Evolutionary conservation across 2,797 vertebrate species (phyloP), one percentile per base, ranked within the genome.

Genomic region (Salarias fasciatus): DNA sequence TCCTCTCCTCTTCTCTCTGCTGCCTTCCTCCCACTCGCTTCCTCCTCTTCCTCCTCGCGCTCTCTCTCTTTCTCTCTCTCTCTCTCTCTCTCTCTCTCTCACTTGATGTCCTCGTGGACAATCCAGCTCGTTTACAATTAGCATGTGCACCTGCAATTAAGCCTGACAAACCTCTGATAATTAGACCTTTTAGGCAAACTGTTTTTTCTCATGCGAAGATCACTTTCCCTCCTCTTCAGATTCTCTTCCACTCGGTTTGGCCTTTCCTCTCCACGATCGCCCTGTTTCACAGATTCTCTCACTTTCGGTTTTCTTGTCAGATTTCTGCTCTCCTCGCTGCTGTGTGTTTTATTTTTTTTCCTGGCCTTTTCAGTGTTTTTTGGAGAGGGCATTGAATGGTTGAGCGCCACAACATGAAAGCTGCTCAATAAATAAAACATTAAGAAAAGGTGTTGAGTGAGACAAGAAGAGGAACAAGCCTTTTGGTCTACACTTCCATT

Each of bases 71-170:
- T 82, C 84, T 88, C 78, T 77, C 84, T 43, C 31, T 15, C 49
- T 58, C 43, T 59, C 36, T 58, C 28, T 66, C 15, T 24, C 5
- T 44, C 47, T 62, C 41, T 62, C 54, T 69, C 15, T 69, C 8
- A 8, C 53, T 75, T 82, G 66, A 60, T 49, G 35, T 86, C 73
- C 75, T 85, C 72, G 38, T 73, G 72, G 83, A 92, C 79, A 80
- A 84, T 81, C 86, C 79, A 82, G 69, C 80, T 76, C 61, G 65
- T 90, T 93, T 86, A 91, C 91, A 91, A 91, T 92, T 91, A 91
- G 77, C 79, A 82, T 86, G 81, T 86, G 86, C 88, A 90, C 89
- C 90, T 92, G 91, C 90, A 92, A 92, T 93, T 93, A 91, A 77
- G 62, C 72, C 86, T 89, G 90, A 91, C 92, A 92, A 92, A 88